phyloP scores from a whole-genome alignment of 2,797 vertebrate genomes.

The Enteromius mattozi region DNA sequence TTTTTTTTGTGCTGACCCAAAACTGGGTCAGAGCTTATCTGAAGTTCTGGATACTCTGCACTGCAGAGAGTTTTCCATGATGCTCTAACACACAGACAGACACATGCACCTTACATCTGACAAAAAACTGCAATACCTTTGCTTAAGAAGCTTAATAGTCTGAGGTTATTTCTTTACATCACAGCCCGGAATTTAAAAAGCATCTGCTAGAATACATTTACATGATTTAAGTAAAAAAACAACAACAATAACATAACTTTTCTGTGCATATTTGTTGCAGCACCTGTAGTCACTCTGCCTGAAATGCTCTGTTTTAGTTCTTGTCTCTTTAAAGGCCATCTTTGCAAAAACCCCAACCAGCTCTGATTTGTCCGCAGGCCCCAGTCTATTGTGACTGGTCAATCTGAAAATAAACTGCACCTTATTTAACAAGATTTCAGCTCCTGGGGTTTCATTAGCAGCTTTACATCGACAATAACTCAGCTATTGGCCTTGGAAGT shows the following conservation, averaged over 20 bases:
- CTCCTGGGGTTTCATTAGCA: not conserved
- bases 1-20: slow-evolving; percentile 2
- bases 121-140: not conserved
- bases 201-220: not conserved
- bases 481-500: not conserved
- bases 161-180: not conserved
- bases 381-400: not conserved
- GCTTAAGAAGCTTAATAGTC: not conserved
- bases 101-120: not conserved
- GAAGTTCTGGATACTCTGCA: not conserved
- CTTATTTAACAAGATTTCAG: not conserved
- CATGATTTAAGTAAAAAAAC: not conserved
- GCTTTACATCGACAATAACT: not conserved
- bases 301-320: not conserved
- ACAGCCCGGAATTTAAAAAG: not conserved
- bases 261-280: not conserved
- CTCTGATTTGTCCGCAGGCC: not conserved
- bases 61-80: not conserved
- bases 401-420: not conserved
- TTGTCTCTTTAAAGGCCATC: not conserved
- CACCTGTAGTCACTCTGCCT: not conserved
- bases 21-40: slow-evolving; percentile 40
- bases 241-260: not conserved
- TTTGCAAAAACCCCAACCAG: not conserved
- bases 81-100: not conserved